Percentiles rank a stretch among this genome's conserved stretches.
Evolutionary conservation across 2,113 vertebrate genomes (phyloP).

Genomic region (Herpailurus yagouaroundi): DNA sequence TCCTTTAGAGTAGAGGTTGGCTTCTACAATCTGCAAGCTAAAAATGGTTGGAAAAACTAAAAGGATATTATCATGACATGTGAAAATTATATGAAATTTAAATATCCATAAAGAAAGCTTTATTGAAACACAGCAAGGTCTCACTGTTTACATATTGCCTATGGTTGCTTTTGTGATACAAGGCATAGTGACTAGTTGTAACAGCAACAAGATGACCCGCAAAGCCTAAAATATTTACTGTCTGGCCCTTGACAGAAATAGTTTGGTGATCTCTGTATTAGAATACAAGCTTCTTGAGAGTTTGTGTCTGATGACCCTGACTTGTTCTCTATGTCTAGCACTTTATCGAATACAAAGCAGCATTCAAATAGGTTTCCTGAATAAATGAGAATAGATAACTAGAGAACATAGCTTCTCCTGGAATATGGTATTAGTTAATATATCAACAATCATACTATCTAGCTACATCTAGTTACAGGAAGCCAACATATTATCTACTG

Average conservation of each 20-base stretch:
- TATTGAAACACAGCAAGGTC: background rate
- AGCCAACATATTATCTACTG: background rate
- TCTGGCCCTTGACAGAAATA: background rate
- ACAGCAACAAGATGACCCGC: background rate
- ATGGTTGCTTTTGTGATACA: background rate
- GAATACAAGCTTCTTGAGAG: background rate
- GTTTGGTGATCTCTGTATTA: background rate
- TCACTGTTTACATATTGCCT: background rate
- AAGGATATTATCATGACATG: background rate
- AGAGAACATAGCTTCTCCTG: background rate
- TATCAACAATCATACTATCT: background rate
- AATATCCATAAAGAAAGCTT: background rate
- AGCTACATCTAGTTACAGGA: background rate
- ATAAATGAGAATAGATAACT: slow-evolving; percentile 3
- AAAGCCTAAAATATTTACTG: slow-evolving; percentile 25
- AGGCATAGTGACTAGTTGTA: background rate
- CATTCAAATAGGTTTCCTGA: background rate
- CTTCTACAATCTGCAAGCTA: background rate
- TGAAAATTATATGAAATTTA: slow-evolving; percentile 16
- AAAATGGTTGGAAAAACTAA: background rate
- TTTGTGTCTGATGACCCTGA: background rate
- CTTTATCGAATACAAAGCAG: background rate
- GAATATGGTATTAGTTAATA: background rate
- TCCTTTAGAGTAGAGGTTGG: background rate
- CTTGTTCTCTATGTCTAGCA: background rate